Evolutionary conservation across 2,113 vertebrate genomes (phyloP), one percentile per base, ranked within the genome.

Genomic region (Amphilophus citrinellus): DNA sequence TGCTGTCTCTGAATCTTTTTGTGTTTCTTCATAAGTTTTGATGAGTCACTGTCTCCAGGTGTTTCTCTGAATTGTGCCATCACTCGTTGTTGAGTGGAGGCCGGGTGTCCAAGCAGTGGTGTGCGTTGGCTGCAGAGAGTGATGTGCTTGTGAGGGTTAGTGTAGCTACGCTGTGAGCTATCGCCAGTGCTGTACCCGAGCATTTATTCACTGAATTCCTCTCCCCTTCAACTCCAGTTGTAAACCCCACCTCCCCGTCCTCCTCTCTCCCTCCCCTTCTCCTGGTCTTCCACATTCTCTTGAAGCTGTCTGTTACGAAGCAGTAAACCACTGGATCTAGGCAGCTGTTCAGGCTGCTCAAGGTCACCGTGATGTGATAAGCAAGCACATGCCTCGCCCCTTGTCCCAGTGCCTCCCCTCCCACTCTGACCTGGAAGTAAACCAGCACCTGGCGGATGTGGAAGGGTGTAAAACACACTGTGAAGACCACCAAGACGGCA

Each of bases 311-410:
- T 15, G 98, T 98, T 91, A 99, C 97, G 4, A 99, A 99, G 91
- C 98, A 99, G 94, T 99, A 99, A 85, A 99, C 98, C 5, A 99
- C 96, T 4, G 98, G 98, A 85, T 99, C 98, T 96, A 99, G 94
- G 92, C 98, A 99, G 92, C 98, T 99, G 91, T 99, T 99, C 86
- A 99, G 96, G 95, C 98, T 99, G 88, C 98, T 99, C 82, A 99
- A 95, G 53, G 97, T 98, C 86, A 99, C 97, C 0, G 98, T 98
- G 87, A 97, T 95, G 0, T 99, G 97, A 92, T 98, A 99, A 62
- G 95, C 96, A 0, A 98, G 94, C 2, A 99, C 95, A 7, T 96
- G 96, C 59, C 94, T 35, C 0, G 88, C 83, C 17, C 35, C 92
- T 1, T 76, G 92, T 0, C 96, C 95, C 1, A 92, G 95, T 42